Base-by-base conservation (phyloP, 2,888 invertebrate genomes). In the Dendrolimus pini region DNA sequence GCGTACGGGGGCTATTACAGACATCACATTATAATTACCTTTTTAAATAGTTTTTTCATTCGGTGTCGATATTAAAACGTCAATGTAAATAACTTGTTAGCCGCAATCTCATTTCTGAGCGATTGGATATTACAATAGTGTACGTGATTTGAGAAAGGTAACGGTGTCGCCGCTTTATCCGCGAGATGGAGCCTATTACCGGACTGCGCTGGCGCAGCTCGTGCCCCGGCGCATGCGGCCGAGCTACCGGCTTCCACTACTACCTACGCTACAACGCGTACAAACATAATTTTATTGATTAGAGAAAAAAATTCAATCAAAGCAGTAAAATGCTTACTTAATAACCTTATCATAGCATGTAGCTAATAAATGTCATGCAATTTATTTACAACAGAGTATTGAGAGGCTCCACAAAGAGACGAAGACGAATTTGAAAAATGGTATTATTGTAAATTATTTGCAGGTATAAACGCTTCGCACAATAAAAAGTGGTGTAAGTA, bases 1-100 rank as follows among this genome's bases (percentile, higher is more conserved):
- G 81, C 82, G 84, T 86, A 81, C 85, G 75, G 82, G 80, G 82
- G 80, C 87, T 84, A 85, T 89, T 89, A 88, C 85, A 74, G 78
- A 78, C 81, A 82, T 85, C 81, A 78, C 77, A 77, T 88, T 89
- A 86, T 89, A 89, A 90, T 89, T 90, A 89, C 83, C 80, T 88
- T 90, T 90, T 90, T 88, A 86, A 89, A 89, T 88, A 85, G 89
- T 89, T 90, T 90, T 88, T 85, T 86, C 80, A 78, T 75, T 59
- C 75, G 74, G 72, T 81, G 82, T 83, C 78, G 88, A 86, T 89
- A 90, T 90, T 90, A 89, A 90, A 89, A 90, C 89, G 90, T 90
- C 90, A 90, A 89, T 87, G 90, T 90, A 90, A 90, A 89, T 90
- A 90, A 90, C 90, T 90, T 90, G 90, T 90, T 90, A 90, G 90